Conservation (phyloP, 1,140 invertebrate species). For the Lethrus apterus region DNA sequence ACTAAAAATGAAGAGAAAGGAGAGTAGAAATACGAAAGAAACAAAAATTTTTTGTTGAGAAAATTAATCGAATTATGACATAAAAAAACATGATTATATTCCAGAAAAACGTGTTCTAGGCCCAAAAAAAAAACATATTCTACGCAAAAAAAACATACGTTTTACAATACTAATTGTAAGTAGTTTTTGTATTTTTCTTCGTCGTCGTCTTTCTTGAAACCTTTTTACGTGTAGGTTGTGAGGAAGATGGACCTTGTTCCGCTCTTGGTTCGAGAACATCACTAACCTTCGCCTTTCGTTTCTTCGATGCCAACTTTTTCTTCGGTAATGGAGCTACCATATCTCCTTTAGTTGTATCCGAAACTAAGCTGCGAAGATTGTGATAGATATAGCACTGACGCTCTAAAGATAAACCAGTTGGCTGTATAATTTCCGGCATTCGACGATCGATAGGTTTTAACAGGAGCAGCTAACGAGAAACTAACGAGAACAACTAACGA, state of each 20-base stretch:
- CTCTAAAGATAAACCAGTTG: not conserved
- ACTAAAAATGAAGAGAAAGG: not conserved
- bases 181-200: too few species aligned
- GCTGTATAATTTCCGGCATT: not conserved
- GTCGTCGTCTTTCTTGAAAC: not conserved
- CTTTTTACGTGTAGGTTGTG: not conserved
- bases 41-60: constrained; percentile 1
- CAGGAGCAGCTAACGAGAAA: not conserved
- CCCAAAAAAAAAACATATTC: not conserved
- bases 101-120: not conserved
- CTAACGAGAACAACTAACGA: not conserved
- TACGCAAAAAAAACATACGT: too few species aligned
- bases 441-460: not conserved
- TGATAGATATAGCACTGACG: not conserved
- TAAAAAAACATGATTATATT: constrained; percentile 1
- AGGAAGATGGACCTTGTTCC: not conserved
- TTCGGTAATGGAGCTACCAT: too few species aligned
- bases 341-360: too few species aligned
- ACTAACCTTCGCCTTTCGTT: not conserved
- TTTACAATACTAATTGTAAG: too few species aligned
- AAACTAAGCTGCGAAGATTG: too few species aligned
- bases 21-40: not conserved
- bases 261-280: not conserved
- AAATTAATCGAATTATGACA: not conserved
- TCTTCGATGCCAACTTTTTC: too few species aligned